Base-by-base conservation (phyloP, 2,888 invertebrate species). In the Drosophila colorata region DNA sequence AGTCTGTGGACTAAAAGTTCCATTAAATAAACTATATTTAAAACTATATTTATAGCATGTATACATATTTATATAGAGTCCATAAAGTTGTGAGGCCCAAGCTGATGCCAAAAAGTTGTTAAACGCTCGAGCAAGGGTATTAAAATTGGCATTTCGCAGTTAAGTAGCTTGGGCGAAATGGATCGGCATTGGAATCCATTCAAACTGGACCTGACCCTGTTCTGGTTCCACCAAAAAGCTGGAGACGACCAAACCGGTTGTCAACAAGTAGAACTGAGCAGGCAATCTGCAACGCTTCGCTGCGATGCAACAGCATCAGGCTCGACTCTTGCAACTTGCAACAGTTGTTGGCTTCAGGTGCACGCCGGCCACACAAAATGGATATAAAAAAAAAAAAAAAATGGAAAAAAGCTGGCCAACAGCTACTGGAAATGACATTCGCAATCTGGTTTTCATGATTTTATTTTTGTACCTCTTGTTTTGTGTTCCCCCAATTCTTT, bases 121-220 rank as follows among this genome's bases (percentile, higher is more conserved):
- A 63, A 70, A 35, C 38, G 40, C 52, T 61, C 43, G 9, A 41
- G 18, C 46, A 43, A 78, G 55, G 47, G 55, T 58, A 74, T 74
- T 68, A 35, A 56, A 74, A 57, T 52, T 59, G 69, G 40, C 47
- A 68, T 69, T 74, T 74, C 69, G 40, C 48, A 40, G 70, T 49
- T 74, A 74, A 74, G 75, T 75, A 64, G 73, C 64, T 31, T 51
- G 37, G 58, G 41, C 59, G 74, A 58, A 63, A 74, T 74, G 69
- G 58, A 78, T 78, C 57, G 57, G 66, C 52, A 43, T 25, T 31
- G 49, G 68, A 60, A 69, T 68, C 69, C 74, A 78, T 67, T 80
- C 33, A 80, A 86, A 88, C 87, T 80, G 84, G 88, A 33, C 84
- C 83, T 82, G 82, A 82, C 82, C 82, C 82, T 82, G 88, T 86